Percentiles rank a stretch among this genome's conserved stretches.
Evolutionary conservation across 2,113 vertebrate species (phyloP).

Genomic region (Odobenus rosmarus): DNA sequence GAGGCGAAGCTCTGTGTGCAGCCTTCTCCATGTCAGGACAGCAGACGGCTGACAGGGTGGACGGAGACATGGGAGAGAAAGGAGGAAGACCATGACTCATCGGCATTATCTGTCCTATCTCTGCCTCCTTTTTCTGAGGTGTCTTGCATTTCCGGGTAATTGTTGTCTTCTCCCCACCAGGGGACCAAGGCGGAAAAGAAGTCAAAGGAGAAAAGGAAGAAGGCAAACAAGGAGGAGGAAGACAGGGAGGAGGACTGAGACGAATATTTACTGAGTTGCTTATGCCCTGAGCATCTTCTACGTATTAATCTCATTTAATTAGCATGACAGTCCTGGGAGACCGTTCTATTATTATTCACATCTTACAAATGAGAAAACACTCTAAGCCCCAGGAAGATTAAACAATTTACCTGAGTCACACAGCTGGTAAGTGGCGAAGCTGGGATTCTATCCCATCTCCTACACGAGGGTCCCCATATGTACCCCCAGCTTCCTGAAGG

Average conservation of each 20-base stretch:
- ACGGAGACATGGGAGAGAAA: background rate
- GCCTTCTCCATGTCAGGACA: background rate
- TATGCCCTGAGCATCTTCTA: background rate
- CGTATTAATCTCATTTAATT: background rate
- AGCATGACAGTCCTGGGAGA: background rate
- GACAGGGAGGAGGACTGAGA: background rate
- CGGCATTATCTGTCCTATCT: background rate
- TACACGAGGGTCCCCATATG: background rate
- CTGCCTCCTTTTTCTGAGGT: background rate
- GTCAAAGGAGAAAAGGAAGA: background rate
- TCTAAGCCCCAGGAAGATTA: background rate
- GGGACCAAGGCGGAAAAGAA: background rate
- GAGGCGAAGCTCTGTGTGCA: rapidly evolving
- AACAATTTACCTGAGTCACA: background rate
- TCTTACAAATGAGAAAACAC: background rate
- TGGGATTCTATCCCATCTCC: background rate
- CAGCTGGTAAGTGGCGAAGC: background rate
- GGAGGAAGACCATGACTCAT: background rate
- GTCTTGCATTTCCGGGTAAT: background rate
- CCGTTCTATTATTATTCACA: background rate
- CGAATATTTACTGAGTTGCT: background rate
- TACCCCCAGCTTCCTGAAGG: background rate
- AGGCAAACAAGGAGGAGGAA: background rate
- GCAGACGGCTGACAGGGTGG: background rate
- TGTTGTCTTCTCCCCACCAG: background rate